Evolutionary conservation across 2,113 vertebrate species (phyloP), one percentile per base, ranked within the genome.

Genomic region (Archilochus colubris): DNA sequence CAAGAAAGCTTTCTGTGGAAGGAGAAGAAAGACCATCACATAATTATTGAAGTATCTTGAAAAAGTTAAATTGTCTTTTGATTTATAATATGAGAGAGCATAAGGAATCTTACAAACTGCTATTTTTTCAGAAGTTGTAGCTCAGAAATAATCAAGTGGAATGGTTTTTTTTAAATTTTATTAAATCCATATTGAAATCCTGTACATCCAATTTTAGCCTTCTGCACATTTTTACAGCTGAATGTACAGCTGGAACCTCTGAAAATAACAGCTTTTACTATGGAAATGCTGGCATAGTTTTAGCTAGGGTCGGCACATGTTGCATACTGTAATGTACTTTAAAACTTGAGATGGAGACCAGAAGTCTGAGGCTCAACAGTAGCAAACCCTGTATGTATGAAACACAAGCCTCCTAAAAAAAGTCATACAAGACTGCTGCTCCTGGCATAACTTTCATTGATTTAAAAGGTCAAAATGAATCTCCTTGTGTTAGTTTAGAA

Each of bases 241-340:
- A 86, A 74, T 54, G 70, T 93, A 69, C 62, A 90, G 64, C 40
- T 95, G 82, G 44, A 94, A 91, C 64, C 40, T 63, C 82, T 96
- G 89, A 89, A 97, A 94, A 94, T 67, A 73, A 91, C 64, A 78
- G 6, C 38, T 93, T 96, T 97, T 96, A 96, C 67, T 94, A 88
- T 96, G 94, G 87, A 97, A 97, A 94, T 91, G 22, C 40, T 97
- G 96, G 95, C 95, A 86, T 16, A 27, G 68, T 66, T 93, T 94
- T 93, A 94, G 89, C 87, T 93, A 44, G 38, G 55, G 31, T 94
- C 66, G 12, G 73, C 87, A 92, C 84, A 92, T 0, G 2, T 51
- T 83, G 22, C 48, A 53, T 59, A 67, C 43, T 15, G 17, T 82
- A 95, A 94, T 73, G 55, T 83, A 66, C 74, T 92, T 95, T 97